Percentiles rank a stretch among this genome's conserved stretches.
Evolutionary conservation across 2,888 invertebrate species (phyloP).

Genomic region (Iselma pallidipennis): DNA sequence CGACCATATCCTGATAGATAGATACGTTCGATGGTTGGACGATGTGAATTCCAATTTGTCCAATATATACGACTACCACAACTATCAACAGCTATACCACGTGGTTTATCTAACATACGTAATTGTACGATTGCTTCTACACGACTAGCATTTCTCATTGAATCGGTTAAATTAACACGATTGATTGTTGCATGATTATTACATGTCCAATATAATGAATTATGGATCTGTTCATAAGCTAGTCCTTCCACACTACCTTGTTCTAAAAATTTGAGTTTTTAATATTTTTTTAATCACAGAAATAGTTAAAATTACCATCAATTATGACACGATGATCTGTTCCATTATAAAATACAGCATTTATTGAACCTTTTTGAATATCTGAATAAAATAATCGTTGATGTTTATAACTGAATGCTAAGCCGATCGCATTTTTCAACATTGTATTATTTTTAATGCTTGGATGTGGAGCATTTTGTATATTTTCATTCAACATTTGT

Average conservation of each 20-base stretch:
- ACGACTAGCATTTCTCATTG: conserved; percentile 52
- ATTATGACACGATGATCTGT: conserved; percentile 70
- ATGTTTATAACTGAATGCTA: conserved; percentile 75
- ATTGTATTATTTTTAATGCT: conserved; percentile 71
- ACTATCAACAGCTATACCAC: conserved; percentile 84
- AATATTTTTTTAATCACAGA: neutral
- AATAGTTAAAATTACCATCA: conserved; percentile 60
- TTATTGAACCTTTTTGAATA: conserved; percentile 83
- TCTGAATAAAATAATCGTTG: conserved; percentile 84
- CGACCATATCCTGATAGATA: conserved; percentile 59
- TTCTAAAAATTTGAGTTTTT: conserved; percentile 55
- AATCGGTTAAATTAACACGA: conserved; percentile 58
- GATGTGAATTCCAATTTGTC: conserved; percentile 87
- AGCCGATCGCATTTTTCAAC: conserved; percentile 85
- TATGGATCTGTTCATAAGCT: conserved; percentile 71
- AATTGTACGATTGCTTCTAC: conserved; percentile 68
- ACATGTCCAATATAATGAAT: conserved; percentile 84
- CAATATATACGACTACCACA: conserved; percentile 79
- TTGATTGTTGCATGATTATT: conserved; percentile 77
- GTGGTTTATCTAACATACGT: conserved; percentile 73
- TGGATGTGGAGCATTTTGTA: conserved; percentile 78
- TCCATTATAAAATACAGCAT: conserved; percentile 81
- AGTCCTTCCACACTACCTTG: conserved; percentile 88
- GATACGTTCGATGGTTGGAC: conserved; percentile 80
- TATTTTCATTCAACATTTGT: conserved; percentile 71